These are phyloP conservation scores for Oostethus manadensis DNA, from an alignment of 2,113 vertebrate species.

Conservation along the genomic window DNA sequence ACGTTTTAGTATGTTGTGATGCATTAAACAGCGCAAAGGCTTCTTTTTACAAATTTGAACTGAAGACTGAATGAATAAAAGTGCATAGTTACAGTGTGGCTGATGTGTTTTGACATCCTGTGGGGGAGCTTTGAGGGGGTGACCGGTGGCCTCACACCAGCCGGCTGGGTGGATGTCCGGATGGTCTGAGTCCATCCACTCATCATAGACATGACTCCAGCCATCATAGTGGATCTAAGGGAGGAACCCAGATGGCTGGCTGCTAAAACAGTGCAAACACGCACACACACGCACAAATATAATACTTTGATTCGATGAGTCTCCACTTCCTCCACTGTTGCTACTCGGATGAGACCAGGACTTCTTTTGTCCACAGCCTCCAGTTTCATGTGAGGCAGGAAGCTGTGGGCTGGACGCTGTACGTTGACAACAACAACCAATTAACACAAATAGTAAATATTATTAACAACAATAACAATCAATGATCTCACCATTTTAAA, in stretches of 20 bases:
- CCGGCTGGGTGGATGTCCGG: slow-evolving; percentile 91
- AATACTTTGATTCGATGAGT: slow-evolving; percentile 90
- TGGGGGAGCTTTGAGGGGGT: slow-evolving; percentile 85
- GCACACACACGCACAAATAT: neutral
- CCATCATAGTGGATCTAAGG: slow-evolving; percentile 91
- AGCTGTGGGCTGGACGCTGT: slow-evolving; percentile 83
- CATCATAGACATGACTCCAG: slow-evolving; percentile 92
- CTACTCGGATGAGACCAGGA: slow-evolving; percentile 87
- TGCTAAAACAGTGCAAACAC: neutral
- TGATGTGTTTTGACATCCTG: slow-evolving; percentile 66
- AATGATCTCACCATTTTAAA: slow-evolving; percentile 83
- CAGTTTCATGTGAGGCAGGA: slow-evolving; percentile 92
- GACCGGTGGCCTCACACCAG: slow-evolving; percentile 91
- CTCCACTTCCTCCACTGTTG: slow-evolving; percentile 89
- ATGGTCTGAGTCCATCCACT: slow-evolving; percentile 95
- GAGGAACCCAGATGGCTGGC: slow-evolving; percentile 2
- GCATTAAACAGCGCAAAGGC: neutral
- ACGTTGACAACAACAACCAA: neutral
- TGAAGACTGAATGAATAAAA: neutral
- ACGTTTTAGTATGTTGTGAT: neutral
- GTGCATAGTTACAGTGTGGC: slow-evolving; percentile 49
- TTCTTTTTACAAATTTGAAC: neutral
- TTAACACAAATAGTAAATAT: neutral
- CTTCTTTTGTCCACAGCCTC: slow-evolving; percentile 92
- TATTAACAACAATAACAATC: neutral